A percentile compares a stretch with the other conserved stretches of the same genome.
These are phyloP conservation scores for Morelia viridis DNA, from an alignment of 2,797 vertebrate species.

Conservation along the genomic window DNA sequence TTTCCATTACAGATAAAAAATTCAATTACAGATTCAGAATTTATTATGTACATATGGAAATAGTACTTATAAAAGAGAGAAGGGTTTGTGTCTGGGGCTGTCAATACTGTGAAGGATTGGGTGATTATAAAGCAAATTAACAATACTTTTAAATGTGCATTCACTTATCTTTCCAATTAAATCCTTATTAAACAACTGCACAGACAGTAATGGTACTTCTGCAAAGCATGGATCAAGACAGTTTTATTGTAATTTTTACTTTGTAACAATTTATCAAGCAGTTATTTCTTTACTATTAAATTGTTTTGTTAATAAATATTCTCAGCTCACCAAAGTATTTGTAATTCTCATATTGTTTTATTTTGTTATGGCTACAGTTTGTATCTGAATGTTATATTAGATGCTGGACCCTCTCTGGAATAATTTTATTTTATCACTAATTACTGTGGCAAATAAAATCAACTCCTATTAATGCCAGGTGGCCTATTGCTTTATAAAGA, in stretches of 20 bases:
- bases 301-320: conserved; percentile 85
- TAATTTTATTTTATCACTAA: conserved; percentile 43
- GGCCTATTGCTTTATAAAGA: conserved; percentile 43
- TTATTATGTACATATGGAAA: conserved; percentile 85
- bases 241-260: conserved; percentile 87
- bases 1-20: conserved; percentile 74
- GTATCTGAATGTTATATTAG: conserved; percentile 37
- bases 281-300: conserved; percentile 85
- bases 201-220: conserved; percentile 84
- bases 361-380: conserved; percentile 53
- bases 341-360: conserved; percentile 66
- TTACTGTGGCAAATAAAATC: conserved; percentile 39
- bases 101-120: conserved; percentile 86
- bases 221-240: conserved; percentile 84
- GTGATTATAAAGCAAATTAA: conserved; percentile 89
- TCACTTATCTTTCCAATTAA: conserved; percentile 90
- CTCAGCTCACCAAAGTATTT: conserved; percentile 72
- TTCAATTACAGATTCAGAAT: conserved; percentile 81
- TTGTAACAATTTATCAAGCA: conserved; percentile 84
- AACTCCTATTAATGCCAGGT: conserved; percentile 34
- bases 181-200: conserved; percentile 87
- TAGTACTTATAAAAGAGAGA: conserved; percentile 85
- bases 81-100: conserved; percentile 81
- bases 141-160: conserved; percentile 88
- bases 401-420: conserved; percentile 40